Evolutionary conservation across 1,140 invertebrate species (phyloP), one percentile per base, ranked within the genome.

Genomic region (Nasonia vitripennis): DNA sequence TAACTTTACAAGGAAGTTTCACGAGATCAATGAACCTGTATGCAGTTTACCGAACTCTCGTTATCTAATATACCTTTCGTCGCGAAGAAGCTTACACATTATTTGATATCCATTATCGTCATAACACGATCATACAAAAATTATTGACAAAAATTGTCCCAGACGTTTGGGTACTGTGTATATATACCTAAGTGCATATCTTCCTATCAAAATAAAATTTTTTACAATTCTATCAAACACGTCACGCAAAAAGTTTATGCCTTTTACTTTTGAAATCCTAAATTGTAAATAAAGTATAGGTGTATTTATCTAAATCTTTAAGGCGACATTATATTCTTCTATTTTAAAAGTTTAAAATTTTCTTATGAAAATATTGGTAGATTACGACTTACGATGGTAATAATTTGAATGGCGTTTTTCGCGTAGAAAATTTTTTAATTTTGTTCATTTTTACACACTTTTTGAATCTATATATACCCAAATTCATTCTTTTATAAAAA

Each of bases 181-280:
- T 81, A 45, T 81, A 85, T 81, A 85, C 34, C 55, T 85, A 81
- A 77, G 78, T 74, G 78, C 68, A 85, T 81, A 1, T 48, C 62
- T 78, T 85, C 34, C 73, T 81, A 81, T 78, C n/a, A 81, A 81
- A 81, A 81, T 77, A 81, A 85, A 85, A 74, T 77, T 85, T 85
- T 85, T 79, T 68, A 85, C 79, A 81, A 51, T 34, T 70, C 41
- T 81, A 81, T 77, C n/a, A 85, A 81, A 81, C 37, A 48, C 37
- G 9, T 77, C 73, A 77, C 20, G 20, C 62, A 81, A 48, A 81
- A n/a, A 31, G 14, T 77, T 81, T 68, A 1, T 0, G 5, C 48
- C 68, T 48, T 80, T 71, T 71, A 34, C 70, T 27, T 37, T 51
- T 14, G 23, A 78, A 83, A 62, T 75, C n/a, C 7, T 41, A 20